Conservation (phyloP, 2,113 vertebrate genomes). For the Petromus typicus region DNA sequence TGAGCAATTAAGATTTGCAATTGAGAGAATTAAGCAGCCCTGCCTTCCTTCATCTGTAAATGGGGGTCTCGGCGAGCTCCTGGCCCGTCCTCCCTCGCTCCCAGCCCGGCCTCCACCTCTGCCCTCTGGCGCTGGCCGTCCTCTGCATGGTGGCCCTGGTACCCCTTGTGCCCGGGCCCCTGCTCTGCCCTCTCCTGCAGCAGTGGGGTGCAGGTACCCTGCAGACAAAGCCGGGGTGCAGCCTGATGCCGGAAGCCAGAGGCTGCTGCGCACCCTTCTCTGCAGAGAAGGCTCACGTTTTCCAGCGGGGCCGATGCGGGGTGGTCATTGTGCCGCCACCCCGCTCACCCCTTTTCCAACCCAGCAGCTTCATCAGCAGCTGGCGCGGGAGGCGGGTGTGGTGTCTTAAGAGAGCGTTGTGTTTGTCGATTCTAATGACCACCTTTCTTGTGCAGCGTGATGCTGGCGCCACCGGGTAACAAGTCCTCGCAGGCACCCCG, state of each 20-base stretch:
- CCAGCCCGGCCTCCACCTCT: background rate
- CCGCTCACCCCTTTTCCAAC: conserved; percentile 14
- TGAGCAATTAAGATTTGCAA: conserved; percentile 66
- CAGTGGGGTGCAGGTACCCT: background rate
- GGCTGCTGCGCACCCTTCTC: conserved; percentile 39
- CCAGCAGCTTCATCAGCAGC: conserved; percentile 79
- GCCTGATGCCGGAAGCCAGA: background rate
- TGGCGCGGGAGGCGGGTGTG: background rate
- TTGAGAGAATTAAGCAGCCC: conserved; percentile 41
- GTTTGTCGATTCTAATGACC: conserved; percentile 51
- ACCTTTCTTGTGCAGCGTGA: background rate
- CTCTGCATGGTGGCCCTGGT: conserved; percentile 39
- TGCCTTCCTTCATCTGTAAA: conserved; percentile 42
- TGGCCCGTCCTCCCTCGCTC: background rate
- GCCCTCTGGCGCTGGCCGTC: background rate
- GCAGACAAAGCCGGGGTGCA: background rate
- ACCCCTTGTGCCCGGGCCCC: background rate
- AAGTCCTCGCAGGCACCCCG: conserved; percentile 62
- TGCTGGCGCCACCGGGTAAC: conserved; percentile 7
- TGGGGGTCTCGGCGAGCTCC: background rate
- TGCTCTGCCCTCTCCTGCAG: background rate
- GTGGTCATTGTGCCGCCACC: background rate
- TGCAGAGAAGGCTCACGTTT: conserved; percentile 59
- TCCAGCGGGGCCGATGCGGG: conserved; percentile 75
- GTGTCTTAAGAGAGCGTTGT: background rate